Base-by-base conservation (phyloP, 2,797 vertebrate genomes). In the Kryptopterus vitreolus region DNA sequence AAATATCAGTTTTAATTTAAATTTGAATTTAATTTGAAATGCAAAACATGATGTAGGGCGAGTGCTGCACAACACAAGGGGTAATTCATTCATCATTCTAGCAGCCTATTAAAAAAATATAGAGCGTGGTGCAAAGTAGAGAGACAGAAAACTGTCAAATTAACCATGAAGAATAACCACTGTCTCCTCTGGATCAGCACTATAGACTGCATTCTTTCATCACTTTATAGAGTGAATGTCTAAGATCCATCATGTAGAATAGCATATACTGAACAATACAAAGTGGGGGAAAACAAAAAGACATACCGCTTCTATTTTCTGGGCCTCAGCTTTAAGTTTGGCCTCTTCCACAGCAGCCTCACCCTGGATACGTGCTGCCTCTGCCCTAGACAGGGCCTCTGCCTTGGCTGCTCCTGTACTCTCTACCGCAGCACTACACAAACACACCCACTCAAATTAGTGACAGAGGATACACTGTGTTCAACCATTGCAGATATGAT, bases 351-450 rank as follows among this genome's bases (percentile, higher is more conserved):
- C 95, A 0, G 95, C 95, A 0, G 95, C 96, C 82, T 97, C 95
- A 0, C 95, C 96, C 77, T 96, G 94, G 9, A 97, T 98, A 26
- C 93, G 93, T 0, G 95, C 94, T 0, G 96, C 95, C 85, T 98
- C 95, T 0, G 94, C 94, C 0, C 92, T 91, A 0, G 96, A 96
- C 89, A 95, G 94, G 0, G 96, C 96, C 79, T 97, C 96, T 0
- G 96, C 96, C 83, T 95, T 96, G 0, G 96, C 96, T 0, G 94
- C 95, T 2, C 96, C 96, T 0, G 95, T 95, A 15, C 96, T 98
- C 89, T 97, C 96, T 87, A 98, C 96, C 0, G 94, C 94, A 2
- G 92, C 93, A 53, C 96, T 97, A 53, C 26, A 50, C 7, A 52
- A 2, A 71, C 63, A 59, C 62, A 43, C 31, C 33, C 61, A 61